Evolutionary conservation across 2,113 vertebrate genomes (phyloP), one percentile per base, ranked within the genome.

Genomic region (Emydura subglobosa): DNA sequence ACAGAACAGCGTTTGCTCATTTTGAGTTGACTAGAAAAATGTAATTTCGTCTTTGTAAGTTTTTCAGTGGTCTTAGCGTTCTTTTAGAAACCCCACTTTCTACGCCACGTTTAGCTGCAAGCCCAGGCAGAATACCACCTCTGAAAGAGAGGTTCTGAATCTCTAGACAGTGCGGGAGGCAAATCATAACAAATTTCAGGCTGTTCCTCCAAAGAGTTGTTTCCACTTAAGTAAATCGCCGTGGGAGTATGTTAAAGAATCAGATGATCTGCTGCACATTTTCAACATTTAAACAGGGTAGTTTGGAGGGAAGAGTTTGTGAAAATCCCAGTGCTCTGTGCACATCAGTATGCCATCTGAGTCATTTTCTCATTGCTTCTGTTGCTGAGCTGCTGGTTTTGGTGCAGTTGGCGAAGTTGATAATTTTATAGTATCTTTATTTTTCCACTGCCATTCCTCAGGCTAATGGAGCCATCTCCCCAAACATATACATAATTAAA

Each of bases 161-260:
- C 94, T 96, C 95, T 85, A 93, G 94, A 93, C 96, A 91, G 82
- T 93, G 91, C 83, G 50, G 95, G 89, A 97, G 95, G 95, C 95
- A 96, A 97, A 95, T 95, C 95, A 94, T 96, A 97, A 96, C 95
- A 97, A 96, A 97, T 96, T 97, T 95, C 93, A 97, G 96, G 90
- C 96, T 97, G 96, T 96, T 97, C 96, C 96, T 97, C 92, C 93
- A 95, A 97, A 96, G 96, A 96, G 97, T 97, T 93, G 93, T 95
- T 97, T 93, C 96, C 95, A 96, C 93, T 90, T 97, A 94, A 95
- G 89, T 59, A 24, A 72, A 91, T 76, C 97, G 96, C 95, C 1
- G 13, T 39, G 94, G 97, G 96, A 94, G 68, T 88, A 78, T 87
- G 92, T 91, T 96, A 95, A 91, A 96, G 94, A 93, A 95, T 95